A percentile compares a stretch with the other conserved stretches of the same genome.
These are phyloP conservation scores for Rhamnusium bicolor DNA, from an alignment of 2,888 invertebrate genomes.

Conservation along the genomic window DNA sequence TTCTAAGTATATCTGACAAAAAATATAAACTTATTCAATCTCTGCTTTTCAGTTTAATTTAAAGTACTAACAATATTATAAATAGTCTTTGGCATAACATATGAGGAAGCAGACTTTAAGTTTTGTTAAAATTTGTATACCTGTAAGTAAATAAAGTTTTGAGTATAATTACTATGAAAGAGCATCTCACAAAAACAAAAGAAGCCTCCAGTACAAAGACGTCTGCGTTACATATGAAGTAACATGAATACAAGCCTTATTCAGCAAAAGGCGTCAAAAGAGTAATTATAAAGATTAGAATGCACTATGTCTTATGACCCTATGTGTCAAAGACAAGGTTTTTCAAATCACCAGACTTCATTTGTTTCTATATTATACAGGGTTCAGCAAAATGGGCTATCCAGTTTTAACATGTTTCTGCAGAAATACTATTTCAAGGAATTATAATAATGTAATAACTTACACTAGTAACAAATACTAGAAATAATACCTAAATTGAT, in stretches of 20 bases:
- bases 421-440: no score
- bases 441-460: no score
- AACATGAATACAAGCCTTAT: constrained; percentile 53
- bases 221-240: constrained; percentile 48
- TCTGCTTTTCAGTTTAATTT: not conserved
- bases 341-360: constrained; percentile 17
- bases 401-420: no score
- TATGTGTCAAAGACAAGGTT: constrained; percentile 37
- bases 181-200: constrained; percentile 47
- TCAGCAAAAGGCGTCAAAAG: constrained; percentile 53
- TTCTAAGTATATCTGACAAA: no score
- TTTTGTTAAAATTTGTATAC: constrained; percentile 14
- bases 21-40: not conserved
- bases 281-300: constrained; percentile 56
- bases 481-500: no score
- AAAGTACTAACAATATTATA: not conserved
- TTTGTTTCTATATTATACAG: not conserved
- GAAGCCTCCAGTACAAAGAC: constrained; percentile 20
- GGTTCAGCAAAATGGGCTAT: no score
- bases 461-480: no score
- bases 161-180: constrained; percentile 43
- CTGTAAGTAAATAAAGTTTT: constrained; percentile 16
- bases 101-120: not conserved
- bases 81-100: not conserved
- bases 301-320: constrained; percentile 36